phyloP scores from a whole-genome alignment of 2,888 invertebrate genomes.

The Actias luna region DNA sequence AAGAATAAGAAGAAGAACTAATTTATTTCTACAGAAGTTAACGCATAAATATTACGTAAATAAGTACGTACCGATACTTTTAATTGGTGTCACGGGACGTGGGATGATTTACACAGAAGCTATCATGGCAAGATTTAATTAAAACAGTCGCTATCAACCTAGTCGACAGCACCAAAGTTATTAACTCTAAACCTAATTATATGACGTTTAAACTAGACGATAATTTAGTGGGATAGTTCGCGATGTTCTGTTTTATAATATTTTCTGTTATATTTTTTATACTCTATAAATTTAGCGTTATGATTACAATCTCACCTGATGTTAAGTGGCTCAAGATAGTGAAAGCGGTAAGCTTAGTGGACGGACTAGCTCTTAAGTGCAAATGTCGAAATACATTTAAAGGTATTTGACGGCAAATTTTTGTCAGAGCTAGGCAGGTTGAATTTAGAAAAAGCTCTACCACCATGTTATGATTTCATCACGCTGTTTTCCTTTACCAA shows the following conservation, averaged over 20 bases:
- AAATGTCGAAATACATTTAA: too few species aligned
- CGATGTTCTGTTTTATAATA: neutral
- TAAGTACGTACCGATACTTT: constrained; percentile 25
- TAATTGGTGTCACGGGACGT: constrained; percentile 33
- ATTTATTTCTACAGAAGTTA: neutral
- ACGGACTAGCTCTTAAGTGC: too few species aligned
- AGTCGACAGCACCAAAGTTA: neutral
- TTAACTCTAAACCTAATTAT: constrained; percentile 6
- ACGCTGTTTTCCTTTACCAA: too few species aligned
- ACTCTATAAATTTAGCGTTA: neutral
- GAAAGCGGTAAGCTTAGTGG: too few species aligned
- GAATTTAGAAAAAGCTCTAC: too few species aligned
- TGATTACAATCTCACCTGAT: too few species aligned
- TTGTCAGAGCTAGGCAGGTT: too few species aligned
- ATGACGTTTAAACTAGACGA: neutral
- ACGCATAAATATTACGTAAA: constrained; percentile 37
- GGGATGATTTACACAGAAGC: constrained; percentile 40
- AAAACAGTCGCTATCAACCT: constrained; percentile 8
- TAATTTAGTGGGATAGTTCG: neutral
- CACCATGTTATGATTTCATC: too few species aligned
- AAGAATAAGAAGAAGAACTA: neutral
- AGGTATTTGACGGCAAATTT: too few species aligned
- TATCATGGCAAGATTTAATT: constrained; percentile 27
- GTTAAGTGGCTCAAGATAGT: too few species aligned
- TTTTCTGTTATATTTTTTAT: neutral